Evolutionary conservation across 92 coral and sea anemone species (phyloP).

Genomic region (Chrysogorgia sp.): DNA sequence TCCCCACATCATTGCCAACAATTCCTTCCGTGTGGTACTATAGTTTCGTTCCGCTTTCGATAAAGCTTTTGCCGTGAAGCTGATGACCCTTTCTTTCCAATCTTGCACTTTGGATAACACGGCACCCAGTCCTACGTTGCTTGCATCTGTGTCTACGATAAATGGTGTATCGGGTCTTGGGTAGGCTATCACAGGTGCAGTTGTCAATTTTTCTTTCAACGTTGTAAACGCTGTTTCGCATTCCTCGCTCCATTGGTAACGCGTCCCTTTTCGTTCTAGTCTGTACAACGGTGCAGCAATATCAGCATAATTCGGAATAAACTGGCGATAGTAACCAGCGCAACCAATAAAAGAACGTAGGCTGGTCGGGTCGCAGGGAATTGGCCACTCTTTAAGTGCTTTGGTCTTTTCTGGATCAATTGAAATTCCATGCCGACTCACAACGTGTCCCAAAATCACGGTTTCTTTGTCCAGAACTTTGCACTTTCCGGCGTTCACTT

Average conservation of each 20-base stretch:
- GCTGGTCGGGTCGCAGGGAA: not conserved
- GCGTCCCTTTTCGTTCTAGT: not conserved
- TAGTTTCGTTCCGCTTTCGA: slow-evolving; percentile 22
- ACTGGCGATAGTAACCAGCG: slow-evolving; percentile 9
- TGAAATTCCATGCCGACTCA: slow-evolving; percentile 12
- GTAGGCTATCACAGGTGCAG: slow-evolving; percentile 21
- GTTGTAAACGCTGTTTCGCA: not conserved
- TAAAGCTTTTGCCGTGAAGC: not conserved
- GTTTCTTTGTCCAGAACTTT: not conserved
- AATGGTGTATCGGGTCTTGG: slow-evolving; percentile 50
- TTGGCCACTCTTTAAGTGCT: slow-evolving; percentile 1
- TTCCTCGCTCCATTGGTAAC: not conserved
- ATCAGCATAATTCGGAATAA: too few species aligned
- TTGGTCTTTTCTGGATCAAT: slow-evolving; percentile 11
- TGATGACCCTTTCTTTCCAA: not conserved
- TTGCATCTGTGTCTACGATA: slow-evolving; percentile 45
- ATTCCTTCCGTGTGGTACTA: slow-evolving; percentile 11
- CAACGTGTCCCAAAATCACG: not conserved
- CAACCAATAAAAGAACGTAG: slow-evolving; percentile 28
- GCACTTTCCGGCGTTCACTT: slow-evolving; percentile 6
- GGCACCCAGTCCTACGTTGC: slow-evolving; percentile 1
- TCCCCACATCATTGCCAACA: not conserved
- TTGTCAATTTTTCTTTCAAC: not conserved
- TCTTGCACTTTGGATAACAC: not conserved
- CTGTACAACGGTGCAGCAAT: not conserved